Evolutionary conservation across 1,140 invertebrate genomes (phyloP).

Genomic region (Dreissena polymorpha): DNA sequence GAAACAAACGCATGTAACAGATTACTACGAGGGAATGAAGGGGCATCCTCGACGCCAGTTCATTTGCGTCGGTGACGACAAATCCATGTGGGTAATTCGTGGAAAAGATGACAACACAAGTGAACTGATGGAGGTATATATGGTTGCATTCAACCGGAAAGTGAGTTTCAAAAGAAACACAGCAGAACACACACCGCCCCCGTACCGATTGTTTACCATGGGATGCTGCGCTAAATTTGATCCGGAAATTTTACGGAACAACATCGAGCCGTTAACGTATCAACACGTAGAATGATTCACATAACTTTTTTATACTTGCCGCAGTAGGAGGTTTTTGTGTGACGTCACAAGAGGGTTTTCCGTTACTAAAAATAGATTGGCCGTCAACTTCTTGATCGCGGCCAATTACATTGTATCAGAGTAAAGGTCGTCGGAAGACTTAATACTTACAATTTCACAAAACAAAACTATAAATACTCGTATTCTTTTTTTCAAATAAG

Average conservation of each 20-base stretch:
- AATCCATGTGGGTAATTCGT: slow-evolving; percentile 21
- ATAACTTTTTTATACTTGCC: too few relatives aligned
- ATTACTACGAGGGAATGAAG: slow-evolving; percentile 1
- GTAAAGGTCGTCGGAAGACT: too few relatives aligned
- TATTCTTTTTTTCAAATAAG: too few relatives aligned
- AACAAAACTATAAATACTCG: too few relatives aligned
- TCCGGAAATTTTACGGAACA: neutral
- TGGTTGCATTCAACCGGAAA: neutral
- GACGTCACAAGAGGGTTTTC: too few relatives aligned
- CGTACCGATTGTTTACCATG: slow-evolving; percentile 8
- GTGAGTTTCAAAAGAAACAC: neutral
- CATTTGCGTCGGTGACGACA: slow-evolving; percentile 7
- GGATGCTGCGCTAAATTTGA: neutral
- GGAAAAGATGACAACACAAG: slow-evolving; percentile 26
- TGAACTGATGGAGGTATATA: neutral
- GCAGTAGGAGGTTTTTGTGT: too few relatives aligned
- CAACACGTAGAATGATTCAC: slow-evolving; percentile 10
- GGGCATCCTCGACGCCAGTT: neutral
- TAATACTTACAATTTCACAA: too few relatives aligned
- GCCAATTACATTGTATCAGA: too few relatives aligned
- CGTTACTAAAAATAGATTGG: too few relatives aligned
- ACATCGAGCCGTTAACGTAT: neutral
- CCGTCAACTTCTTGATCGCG: too few relatives aligned
- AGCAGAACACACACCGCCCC: slow-evolving; percentile 21
- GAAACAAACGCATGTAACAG: neutral